Conservation (phyloP, 1,140 invertebrate genomes). For the Lordiphosa stackelbergi region DNA sequence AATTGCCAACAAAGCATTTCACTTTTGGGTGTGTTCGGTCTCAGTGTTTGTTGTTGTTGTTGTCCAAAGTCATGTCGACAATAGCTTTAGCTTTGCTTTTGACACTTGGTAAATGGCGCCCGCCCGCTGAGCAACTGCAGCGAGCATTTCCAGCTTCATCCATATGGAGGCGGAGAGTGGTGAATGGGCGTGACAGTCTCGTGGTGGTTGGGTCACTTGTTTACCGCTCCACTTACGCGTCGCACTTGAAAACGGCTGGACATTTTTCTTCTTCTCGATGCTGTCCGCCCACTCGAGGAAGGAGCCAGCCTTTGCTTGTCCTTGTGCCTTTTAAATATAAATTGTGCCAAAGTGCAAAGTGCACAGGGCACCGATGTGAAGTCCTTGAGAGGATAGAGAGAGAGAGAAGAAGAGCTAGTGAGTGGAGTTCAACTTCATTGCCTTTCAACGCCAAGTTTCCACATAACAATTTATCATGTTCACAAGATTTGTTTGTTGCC, state of each 20-base stretch:
- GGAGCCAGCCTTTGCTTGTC: conserved; percentile 4
- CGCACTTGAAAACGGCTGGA: conserved; percentile 46
- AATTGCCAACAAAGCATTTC: conserved; percentile 72
- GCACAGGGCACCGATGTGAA: conserved; percentile 40
- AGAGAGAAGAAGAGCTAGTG: too few species aligned
- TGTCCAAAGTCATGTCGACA: conserved; percentile 74
- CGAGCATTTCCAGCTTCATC: conserved; percentile 35
- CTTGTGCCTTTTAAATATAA: conserved; percentile 47
- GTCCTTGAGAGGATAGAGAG: background rate
- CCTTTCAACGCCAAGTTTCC: conserved; percentile 43
- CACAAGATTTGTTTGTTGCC: conserved; percentile 36
- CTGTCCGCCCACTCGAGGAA: conserved; percentile 5
- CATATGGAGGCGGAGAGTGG: conserved; percentile 9
- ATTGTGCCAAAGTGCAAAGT: conserved; percentile 48
- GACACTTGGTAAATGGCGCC: conserved; percentile 76
- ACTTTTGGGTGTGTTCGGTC: conserved; percentile 38
- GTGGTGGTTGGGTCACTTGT: conserved; percentile 54
- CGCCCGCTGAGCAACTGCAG: conserved; percentile 66
- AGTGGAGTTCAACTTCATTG: conserved; percentile 18
- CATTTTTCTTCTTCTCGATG: conserved; percentile 36
- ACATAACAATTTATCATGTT: conserved; percentile 67
- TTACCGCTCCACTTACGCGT: conserved; percentile 67
- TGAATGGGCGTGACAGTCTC: conserved; percentile 8
- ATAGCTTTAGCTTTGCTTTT: conserved; percentile 76
- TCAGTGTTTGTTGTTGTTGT: conserved; percentile 52